phyloP scores from a whole-genome alignment of 2,113 vertebrate species.

The Picathartes gymnocephalus region DNA sequence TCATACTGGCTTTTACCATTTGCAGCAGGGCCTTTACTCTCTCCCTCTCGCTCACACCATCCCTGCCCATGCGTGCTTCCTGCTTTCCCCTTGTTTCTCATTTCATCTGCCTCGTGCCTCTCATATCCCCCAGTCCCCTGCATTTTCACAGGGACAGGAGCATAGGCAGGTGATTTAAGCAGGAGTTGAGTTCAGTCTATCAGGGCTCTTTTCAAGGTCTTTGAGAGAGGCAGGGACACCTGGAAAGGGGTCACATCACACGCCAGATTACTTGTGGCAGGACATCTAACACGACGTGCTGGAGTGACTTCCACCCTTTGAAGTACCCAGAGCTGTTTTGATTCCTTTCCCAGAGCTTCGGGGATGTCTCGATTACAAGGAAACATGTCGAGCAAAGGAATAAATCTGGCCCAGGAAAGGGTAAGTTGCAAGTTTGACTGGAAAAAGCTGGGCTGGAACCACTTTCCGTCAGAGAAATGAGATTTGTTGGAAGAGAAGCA shows the following conservation, averaged over 20 bases:
- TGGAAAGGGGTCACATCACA: conserved; percentile 39
- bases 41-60: background rate
- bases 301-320: background rate
- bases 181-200: conserved; percentile 35
- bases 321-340: conserved; percentile 19
- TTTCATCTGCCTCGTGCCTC: background rate
- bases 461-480: background rate
- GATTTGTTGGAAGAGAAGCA: background rate
- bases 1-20: background rate
- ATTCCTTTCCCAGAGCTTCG: conserved; percentile 34
- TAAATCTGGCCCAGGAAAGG: conserved; percentile 5
- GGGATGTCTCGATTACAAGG: background rate
- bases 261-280: background rate
- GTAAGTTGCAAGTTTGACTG: background rate
- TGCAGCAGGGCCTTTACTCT: conserved; percentile 9
- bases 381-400: background rate
- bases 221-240: conserved; percentile 20
- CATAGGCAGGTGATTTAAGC: conserved; percentile 1
- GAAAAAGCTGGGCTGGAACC: conserved; percentile 17
- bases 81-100: background rate
- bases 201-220: conserved; percentile 47
- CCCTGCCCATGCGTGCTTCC: background rate
- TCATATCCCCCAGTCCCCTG: background rate
- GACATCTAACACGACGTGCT: background rate
- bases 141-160: conserved; percentile 9